phyloP scores from a whole-genome alignment of 2,888 invertebrate genomes.

The Himalopsyche japonica region DNA sequence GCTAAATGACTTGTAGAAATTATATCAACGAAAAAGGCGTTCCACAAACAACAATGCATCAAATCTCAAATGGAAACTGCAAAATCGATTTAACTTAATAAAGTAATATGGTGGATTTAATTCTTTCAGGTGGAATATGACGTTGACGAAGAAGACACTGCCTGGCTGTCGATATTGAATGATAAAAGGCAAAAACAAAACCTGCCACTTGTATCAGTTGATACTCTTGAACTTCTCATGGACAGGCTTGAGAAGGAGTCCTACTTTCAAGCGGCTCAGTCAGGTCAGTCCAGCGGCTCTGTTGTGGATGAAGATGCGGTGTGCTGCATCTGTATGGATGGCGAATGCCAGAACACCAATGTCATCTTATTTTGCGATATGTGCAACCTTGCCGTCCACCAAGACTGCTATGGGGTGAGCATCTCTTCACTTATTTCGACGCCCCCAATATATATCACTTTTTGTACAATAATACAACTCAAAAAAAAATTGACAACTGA shows the following conservation, averaged over 20 bases:
- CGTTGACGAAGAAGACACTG: conserved; percentile 96
- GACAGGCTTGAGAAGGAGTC: conserved; percentile 97
- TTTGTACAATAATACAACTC: neutral
- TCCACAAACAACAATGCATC: too few species aligned
- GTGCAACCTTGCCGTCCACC: conserved; percentile 99
- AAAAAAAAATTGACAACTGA: neutral
- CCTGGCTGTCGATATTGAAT: conserved; percentile 91
- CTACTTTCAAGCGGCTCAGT: conserved; percentile 81
- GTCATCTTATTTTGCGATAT: conserved; percentile 99
- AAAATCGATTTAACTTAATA: neutral
- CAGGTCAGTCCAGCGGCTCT: conserved; percentile 65
- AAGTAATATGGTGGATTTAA: neutral
- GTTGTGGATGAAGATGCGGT: conserved; percentile 97
- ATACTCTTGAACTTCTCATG: conserved; percentile 93
- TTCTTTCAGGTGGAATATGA: conserved; percentile 79
- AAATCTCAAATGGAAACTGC: neutral
- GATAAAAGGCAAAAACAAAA: conserved; percentile 75
- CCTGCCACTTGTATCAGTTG: conserved; percentile 78
- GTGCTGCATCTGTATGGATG: conserved; percentile 98
- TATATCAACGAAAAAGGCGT: too few species aligned
- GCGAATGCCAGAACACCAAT: conserved; percentile 98
- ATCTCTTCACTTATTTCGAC: neutral
- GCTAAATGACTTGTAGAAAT: too few species aligned
- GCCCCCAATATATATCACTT: neutral
- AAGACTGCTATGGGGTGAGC: conserved; percentile 94